Evolutionary conservation across 1,140 invertebrate genomes (phyloP).

Genomic region (Nasonia giraulti): DNA sequence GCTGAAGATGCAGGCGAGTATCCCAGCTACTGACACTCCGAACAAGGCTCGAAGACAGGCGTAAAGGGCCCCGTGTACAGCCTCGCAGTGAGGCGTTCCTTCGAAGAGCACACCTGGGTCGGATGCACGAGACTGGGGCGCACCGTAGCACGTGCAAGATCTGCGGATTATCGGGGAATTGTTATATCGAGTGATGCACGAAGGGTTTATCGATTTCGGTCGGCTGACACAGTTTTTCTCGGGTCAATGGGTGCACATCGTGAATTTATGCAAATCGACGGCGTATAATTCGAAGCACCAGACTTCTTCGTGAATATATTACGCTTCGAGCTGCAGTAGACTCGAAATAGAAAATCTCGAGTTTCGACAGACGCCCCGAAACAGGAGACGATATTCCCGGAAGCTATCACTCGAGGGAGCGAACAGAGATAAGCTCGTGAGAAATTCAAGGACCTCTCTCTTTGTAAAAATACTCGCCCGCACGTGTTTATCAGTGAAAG

Average conservation of each 20-base stretch:
- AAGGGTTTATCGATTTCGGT: no score
- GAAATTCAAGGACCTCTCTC: background rate
- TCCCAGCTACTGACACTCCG: slow-evolving; percentile 90
- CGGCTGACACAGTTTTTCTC: no score
- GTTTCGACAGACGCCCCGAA: background rate
- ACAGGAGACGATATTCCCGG: background rate
- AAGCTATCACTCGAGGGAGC: background rate
- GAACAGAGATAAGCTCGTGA: background rate
- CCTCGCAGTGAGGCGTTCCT: slow-evolving; percentile 88
- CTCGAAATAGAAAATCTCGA: background rate
- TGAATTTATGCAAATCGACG: no score
- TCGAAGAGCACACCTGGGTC: slow-evolving; percentile 81
- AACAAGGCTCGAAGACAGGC: slow-evolving; percentile 90
- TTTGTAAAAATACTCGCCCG: background rate
- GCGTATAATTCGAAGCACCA: no score
- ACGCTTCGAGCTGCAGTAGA: no score
- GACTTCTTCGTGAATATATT: no score
- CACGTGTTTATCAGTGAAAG: no score
- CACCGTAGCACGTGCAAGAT: slow-evolving; percentile 72
- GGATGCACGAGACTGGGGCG: slow-evolving; percentile 60
- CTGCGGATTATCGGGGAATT: slow-evolving; percentile 53
- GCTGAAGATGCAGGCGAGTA: slow-evolving; percentile 91
- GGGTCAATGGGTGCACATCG: no score
- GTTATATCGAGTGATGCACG: background rate
- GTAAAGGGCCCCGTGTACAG: slow-evolving; percentile 90